Evolutionary conservation across 92 coral and sea anemone genomes (phyloP).

Genomic region (Heliopora coerulea): DNA sequence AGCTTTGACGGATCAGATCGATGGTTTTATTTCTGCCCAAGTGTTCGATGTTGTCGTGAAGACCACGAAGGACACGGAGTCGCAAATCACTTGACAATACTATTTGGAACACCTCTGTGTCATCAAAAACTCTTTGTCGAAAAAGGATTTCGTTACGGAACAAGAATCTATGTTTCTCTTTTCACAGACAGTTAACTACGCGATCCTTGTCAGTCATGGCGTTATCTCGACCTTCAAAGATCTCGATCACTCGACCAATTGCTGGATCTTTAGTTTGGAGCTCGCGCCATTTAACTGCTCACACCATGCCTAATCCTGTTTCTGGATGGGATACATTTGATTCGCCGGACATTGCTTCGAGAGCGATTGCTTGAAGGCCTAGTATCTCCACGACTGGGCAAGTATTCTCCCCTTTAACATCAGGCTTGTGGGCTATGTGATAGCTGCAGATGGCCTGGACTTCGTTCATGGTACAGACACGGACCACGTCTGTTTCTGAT

Average conservation of each 20-base stretch:
- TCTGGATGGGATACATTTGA: not conserved
- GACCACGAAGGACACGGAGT: constrained; percentile 27
- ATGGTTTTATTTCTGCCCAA: too few relatives aligned
- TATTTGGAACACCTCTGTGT: constrained; percentile 24
- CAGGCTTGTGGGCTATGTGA: too few relatives aligned
- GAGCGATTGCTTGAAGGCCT: constrained; percentile 25
- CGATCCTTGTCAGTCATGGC: not conserved
- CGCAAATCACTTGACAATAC: constrained; percentile 32
- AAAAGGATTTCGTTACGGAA: constrained; percentile 35
- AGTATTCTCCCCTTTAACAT: constrained; percentile 15
- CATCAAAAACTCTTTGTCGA: constrained; percentile 31
- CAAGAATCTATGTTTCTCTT: not conserved
- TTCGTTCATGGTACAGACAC: constrained; percentile 40
- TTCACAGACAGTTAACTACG: not conserved
- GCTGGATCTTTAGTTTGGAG: constrained; percentile 26
- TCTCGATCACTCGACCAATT: constrained; percentile 33
- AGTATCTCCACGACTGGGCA: constrained; percentile 45
- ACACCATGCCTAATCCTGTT: too few relatives aligned
- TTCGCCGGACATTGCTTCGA: constrained; percentile 8
- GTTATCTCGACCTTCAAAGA: constrained; percentile 4
- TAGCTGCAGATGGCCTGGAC: constrained; percentile 49
- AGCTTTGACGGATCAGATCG: too few relatives aligned
- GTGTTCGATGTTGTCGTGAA: constrained; percentile 38
- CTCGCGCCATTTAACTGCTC: constrained; percentile 36
- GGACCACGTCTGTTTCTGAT: not conserved